Conservation (phyloP, 2,797 vertebrate genomes). For the Galaxias olidus region DNA sequence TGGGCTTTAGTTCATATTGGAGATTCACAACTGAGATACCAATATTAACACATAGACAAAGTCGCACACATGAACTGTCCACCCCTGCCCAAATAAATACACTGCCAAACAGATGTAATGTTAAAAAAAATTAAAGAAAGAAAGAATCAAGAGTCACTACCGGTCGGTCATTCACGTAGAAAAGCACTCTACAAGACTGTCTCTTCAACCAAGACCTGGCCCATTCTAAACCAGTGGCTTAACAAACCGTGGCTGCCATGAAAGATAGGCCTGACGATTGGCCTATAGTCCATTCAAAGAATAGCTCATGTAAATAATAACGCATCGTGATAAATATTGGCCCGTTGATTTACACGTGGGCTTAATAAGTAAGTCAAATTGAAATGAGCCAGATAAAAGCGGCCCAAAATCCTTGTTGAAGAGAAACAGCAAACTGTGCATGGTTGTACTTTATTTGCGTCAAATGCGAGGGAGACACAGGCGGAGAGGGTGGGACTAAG, state of each 20-base stretch:
- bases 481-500: constrained; percentile 58
- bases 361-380: neutral
- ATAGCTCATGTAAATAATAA: no score
- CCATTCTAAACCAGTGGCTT: no score
- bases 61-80: constrained; percentile 43
- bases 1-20: constrained; percentile 58
- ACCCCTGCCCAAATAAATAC: constrained; percentile 48
- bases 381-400: neutral
- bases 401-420: constrained; percentile 58
- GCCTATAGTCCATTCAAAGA: no score
- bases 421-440: constrained; percentile 64
- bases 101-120: constrained; percentile 50
- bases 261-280: no score
- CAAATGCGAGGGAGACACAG: constrained; percentile 62
- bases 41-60: constrained; percentile 52
- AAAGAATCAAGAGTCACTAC: constrained; percentile 19
- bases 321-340: neutral
- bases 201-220: constrained; percentile 67
- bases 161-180: constrained; percentile 58
- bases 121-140: no score
- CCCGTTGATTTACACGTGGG: no score
- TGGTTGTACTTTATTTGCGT: constrained; percentile 29
- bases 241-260: no score
- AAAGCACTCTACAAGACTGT: constrained; percentile 63
- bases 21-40: constrained; percentile 71